Conservation (phyloP, 2,888 invertebrate genomes). For the Anorthoa munda region DNA sequence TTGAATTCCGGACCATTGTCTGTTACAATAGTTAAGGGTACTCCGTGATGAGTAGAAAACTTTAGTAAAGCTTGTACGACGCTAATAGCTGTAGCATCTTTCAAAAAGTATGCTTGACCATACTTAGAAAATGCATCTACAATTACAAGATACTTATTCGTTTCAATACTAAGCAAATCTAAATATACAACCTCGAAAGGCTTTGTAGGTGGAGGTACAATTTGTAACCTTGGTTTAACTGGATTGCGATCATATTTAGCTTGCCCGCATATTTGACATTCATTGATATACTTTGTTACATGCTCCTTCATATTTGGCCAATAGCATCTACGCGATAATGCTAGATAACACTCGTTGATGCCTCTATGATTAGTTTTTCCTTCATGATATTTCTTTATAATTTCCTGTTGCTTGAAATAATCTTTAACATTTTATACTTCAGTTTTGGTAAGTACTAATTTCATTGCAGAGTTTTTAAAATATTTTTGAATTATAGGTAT, state of each 20-base stretch:
- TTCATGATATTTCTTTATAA: neutral
- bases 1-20: no score
- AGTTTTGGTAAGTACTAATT: neutral
- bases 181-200: no score
- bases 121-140: slow-evolving; percentile 21
- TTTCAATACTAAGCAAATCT: no score
- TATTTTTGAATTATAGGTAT: slow-evolving; percentile 18
- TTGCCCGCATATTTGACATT: no score
- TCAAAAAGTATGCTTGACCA: slow-evolving; percentile 14
- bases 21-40: no score
- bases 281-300: no score
- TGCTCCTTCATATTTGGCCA: no score
- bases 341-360: slow-evolving; percentile 2
- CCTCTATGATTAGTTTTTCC: slow-evolving; percentile 7
- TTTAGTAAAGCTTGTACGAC: slow-evolving; percentile 2
- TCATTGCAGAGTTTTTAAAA: slow-evolving; percentile 48
- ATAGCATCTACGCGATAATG: neutral
- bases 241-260: no score
- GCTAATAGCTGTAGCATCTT: slow-evolving; percentile 21
- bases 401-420: neutral
- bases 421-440: slow-evolving; percentile 4
- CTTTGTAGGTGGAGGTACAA: no score
- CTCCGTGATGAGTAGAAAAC: no score
- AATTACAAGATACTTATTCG: no score
- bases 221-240: no score